phyloP scores from a whole-genome alignment of 2,888 invertebrate genomes.

The Ceramica pisi region DNA sequence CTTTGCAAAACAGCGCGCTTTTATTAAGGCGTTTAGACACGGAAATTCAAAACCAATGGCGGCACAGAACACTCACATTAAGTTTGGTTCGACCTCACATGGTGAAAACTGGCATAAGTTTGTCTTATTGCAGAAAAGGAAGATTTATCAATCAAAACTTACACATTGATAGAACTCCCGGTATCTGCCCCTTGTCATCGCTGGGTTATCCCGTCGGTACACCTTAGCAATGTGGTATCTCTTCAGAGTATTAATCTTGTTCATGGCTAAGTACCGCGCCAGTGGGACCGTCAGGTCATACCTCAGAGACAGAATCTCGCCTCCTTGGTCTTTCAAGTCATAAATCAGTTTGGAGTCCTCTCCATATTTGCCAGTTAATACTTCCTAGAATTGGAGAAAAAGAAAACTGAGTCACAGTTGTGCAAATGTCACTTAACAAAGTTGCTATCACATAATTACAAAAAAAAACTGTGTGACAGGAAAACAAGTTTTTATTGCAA shows the following conservation, averaged over 20 bases:
- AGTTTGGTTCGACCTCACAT: too few relatives aligned
- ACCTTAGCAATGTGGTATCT: conserved; percentile 99
- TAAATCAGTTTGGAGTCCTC: conserved; percentile 99
- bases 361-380: conserved; percentile 99
- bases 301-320: conserved; percentile 98
- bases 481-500: not conserved
- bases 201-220: conserved; percentile 99
- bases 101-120: not conserved
- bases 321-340: conserved; percentile 99
- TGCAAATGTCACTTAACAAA: not conserved
- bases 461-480: not conserved
- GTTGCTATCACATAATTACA: not conserved
- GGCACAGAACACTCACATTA: too few relatives aligned
- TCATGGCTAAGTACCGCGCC: conserved; percentile 99
- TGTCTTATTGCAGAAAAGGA: not conserved
- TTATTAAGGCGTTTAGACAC: not conserved
- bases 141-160: conserved; percentile 84
- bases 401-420: not conserved
- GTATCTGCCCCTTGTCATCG: conserved; percentile 98
- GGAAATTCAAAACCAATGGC: too few relatives aligned
- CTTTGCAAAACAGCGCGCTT: not conserved
- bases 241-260: conserved; percentile 97
- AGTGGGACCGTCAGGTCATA: conserved; percentile 99
- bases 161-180: conserved; percentile 99
- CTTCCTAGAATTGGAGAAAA: conserved; percentile 92